phyloP scores from a whole-genome alignment of 2,888 invertebrate species.

The Nezara viridula region DNA sequence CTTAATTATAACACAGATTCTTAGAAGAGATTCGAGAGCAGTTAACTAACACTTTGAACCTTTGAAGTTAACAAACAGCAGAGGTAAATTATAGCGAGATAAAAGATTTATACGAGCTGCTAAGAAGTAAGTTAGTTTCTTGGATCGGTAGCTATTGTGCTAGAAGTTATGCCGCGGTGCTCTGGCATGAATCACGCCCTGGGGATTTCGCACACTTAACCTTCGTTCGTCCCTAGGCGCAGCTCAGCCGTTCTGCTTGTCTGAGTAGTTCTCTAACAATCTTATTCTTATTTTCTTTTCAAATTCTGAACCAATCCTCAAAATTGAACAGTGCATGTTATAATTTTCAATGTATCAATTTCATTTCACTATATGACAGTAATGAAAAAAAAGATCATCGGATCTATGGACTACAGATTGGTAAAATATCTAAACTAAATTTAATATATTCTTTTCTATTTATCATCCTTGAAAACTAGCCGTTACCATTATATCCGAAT shows the following conservation, averaged over 20 bases:
- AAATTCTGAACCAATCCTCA: not conserved
- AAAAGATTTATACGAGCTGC: slow-evolving; percentile 36
- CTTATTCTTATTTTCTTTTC: not conserved
- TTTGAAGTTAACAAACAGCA: not conserved
- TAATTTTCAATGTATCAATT: not conserved
- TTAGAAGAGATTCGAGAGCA: not conserved
- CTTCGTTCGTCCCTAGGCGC: slow-evolving; percentile 29
- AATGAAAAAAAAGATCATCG: no score
- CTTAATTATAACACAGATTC: not conserved
- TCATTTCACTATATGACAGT: no score
- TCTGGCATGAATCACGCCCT: slow-evolving; percentile 9
- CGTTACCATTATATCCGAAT: no score
- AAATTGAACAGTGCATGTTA: not conserved
- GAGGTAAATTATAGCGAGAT: not conserved
- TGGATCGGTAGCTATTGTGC: slow-evolving; percentile 38
- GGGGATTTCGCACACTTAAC: slow-evolving; percentile 20
- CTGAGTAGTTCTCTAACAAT: not conserved
- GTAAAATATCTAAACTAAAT: no score
- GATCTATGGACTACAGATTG: no score
- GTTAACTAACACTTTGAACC: not conserved
- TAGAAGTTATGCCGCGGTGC: slow-evolving; percentile 43
- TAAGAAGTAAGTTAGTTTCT: slow-evolving; percentile 45
- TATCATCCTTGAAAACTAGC: no score
- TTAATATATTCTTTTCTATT: no score
- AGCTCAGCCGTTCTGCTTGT: not conserved